These are phyloP conservation scores for Brenthis ino DNA, from an alignment of 2,888 invertebrate genomes.

Conservation along the genomic window DNA sequence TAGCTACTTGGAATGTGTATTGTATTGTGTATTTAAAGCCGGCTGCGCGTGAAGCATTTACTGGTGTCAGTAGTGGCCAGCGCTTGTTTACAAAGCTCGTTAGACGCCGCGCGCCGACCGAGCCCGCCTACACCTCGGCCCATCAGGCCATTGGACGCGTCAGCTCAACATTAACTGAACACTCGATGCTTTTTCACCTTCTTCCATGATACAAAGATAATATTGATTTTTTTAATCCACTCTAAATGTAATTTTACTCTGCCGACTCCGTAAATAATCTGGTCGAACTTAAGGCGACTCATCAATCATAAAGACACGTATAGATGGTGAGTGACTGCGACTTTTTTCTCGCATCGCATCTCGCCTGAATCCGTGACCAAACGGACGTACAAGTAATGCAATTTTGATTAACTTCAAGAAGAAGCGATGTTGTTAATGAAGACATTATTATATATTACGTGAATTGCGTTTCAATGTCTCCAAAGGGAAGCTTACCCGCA, in stretches of 20 bases:
- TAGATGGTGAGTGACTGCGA: constrained; percentile 53
- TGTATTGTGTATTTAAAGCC: constrained; percentile 48
- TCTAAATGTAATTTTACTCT: constrained; percentile 30
- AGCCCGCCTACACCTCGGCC: constrained; percentile 58
- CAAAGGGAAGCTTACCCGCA: constrained; percentile 23
- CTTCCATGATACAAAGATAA: constrained; percentile 51
- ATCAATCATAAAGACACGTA: constrained; percentile 64
- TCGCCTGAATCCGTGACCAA: constrained; percentile 62
- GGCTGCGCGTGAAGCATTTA: constrained; percentile 56
- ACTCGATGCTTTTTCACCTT: constrained; percentile 62
- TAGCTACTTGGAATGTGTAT: constrained; percentile 63
- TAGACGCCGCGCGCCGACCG: constrained; percentile 61
- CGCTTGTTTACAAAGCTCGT: constrained; percentile 75
- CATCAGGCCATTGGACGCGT: constrained; percentile 54
- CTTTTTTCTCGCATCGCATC: constrained; percentile 55
- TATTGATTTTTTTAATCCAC: constrained; percentile 43
- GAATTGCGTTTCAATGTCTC: constrained; percentile 41
- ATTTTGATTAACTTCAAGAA: constrained; percentile 72
- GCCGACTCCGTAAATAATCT: constrained; percentile 33
- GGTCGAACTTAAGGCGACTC: constrained; percentile 38
- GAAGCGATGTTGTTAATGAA: constrained; percentile 61
- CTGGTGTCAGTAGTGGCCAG: constrained; percentile 59
- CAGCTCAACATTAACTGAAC: constrained; percentile 63
- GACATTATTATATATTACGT: constrained; percentile 60
- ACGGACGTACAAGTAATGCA: constrained; percentile 66